Percentiles rank a stretch among this genome's conserved stretches.
Evolutionary conservation across 2,113 vertebrate species (phyloP).

Genomic region (Meriones unguiculatus): DNA sequence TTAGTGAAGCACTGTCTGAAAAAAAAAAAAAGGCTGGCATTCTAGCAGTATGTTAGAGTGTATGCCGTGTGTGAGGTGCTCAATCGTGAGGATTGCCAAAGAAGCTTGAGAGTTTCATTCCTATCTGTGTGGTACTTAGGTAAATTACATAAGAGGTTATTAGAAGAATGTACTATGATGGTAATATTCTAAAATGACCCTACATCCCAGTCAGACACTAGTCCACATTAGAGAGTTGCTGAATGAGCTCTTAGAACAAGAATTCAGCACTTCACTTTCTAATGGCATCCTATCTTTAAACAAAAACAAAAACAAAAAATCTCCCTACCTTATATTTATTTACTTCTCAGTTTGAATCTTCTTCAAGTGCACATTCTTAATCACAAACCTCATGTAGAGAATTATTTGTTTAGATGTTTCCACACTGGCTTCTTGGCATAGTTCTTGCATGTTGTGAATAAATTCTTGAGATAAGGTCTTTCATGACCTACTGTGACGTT

Average conservation of each 20-base stretch:
- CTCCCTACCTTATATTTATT: conserved; percentile 79
- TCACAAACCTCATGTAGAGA: conserved; percentile 82
- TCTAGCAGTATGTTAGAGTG: neutral
- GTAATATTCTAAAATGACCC: conserved; percentile 50
- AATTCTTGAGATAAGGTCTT: conserved; percentile 85
- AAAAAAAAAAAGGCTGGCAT: neutral
- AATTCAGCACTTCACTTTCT: conserved; percentile 73
- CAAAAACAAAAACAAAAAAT: conserved; percentile 22
- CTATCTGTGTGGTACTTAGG: neutral
- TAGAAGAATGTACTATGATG: conserved; percentile 55
- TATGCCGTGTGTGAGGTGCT: no score
- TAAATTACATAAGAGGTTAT: conserved; percentile 24
- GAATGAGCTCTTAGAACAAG: conserved; percentile 77
- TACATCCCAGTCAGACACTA: conserved; percentile 54
- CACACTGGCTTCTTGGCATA: conserved; percentile 83
- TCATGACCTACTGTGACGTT: conserved; percentile 80
- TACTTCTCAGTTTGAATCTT: conserved; percentile 82
- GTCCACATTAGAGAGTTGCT: conserved; percentile 72
- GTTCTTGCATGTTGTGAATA: conserved; percentile 84
- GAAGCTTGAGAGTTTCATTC: neutral
- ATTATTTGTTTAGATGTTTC: conserved; percentile 85
- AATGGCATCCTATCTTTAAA: conserved; percentile 70
- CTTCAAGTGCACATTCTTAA: conserved; percentile 84
- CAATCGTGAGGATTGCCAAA: neutral
- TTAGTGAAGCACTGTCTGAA: neutral